Base-by-base conservation (phyloP, 2,113 vertebrate species). In the Gobius niger region DNA sequence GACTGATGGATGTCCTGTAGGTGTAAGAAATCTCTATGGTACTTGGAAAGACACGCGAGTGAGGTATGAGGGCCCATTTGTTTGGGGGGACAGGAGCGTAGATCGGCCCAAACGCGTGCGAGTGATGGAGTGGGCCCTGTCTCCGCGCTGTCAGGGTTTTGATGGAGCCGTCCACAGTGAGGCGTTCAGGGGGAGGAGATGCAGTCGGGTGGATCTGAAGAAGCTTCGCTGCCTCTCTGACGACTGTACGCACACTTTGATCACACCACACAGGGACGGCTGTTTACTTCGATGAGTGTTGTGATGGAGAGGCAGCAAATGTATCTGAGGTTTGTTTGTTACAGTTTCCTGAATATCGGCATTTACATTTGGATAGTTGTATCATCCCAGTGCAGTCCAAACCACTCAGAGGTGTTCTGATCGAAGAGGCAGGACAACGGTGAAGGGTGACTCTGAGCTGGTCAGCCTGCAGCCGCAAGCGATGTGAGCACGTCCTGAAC, bases 11-110 rank as follows among this genome's bases (percentile, higher is more conserved):
- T 67, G 77, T 3, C 62, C 69, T 34, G 65, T 59, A 63, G 62
- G 70, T 68, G 76, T 81, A 85, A 89, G 84, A 85, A 87, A 88
- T 87, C 82, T 86, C 80, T 83, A 85, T 85, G 87, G 88, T 72
- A 70, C 79, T 76, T 65, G 81, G 77, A 72, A 73, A 82, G 82
- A 81, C 84, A 85, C 80, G 83, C 89, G 84, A 83, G 88, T 87
- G 80, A 86, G 82, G 68, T 81, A 72, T 67, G 77, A 68, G 2
- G 41, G 88, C 73, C 74, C 79, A 87, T 90, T 89, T 85, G 76
- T 88, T 86, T 84, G 71, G 65, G 61, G 34, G 76, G 82, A 88
- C 79, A 84, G 72, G 70, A 66, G n/a, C n/a, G 50, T 59, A 54
- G 65, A 50, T 63, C 65, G 73, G 64, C 74, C 52, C 77, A 67